phyloP scores from a whole-genome alignment of 2,888 invertebrate species.

The Agrenia bidenticulata region DNA sequence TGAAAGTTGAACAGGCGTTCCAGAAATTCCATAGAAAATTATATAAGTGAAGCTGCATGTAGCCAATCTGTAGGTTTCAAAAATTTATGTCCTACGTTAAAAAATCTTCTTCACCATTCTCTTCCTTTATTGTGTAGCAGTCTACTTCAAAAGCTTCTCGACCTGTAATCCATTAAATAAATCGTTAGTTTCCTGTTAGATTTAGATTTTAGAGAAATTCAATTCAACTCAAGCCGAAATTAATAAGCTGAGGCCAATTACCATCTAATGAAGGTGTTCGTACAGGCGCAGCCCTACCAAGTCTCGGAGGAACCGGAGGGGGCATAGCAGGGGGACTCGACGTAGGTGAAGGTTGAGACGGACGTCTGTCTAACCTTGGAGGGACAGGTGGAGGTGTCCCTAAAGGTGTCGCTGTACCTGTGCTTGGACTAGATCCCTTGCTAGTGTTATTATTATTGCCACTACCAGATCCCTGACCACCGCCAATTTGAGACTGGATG shows the following conservation, averaged over 20 bases:
- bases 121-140: constrained; percentile 53
- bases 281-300: constrained; percentile 50
- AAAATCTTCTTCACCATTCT: constrained; percentile 53
- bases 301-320: constrained; percentile 51
- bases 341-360: constrained; percentile 49
- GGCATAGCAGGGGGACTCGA: constrained; percentile 51
- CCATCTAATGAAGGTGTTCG: constrained; percentile 52
- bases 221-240: no score
- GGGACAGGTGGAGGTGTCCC: constrained; percentile 52
- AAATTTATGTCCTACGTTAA: constrained; percentile 34
- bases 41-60: no score
- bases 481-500: constrained; percentile 40
- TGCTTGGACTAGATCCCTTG: constrained; percentile 47
- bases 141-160: constrained; percentile 53
- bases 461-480: constrained; percentile 5
- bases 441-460: constrained; percentile 23
- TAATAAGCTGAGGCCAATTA: constrained; percentile 18
- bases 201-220: no score
- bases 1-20: no score
- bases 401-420: constrained; percentile 46
- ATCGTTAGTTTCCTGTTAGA: no score
- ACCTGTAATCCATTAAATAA: constrained; percentile 27
- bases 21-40: no score
- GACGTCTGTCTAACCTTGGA: constrained; percentile 49
- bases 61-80: no score